Conservation (phyloP, 2,888 invertebrate species). For the Xestia ashworthii region DNA sequence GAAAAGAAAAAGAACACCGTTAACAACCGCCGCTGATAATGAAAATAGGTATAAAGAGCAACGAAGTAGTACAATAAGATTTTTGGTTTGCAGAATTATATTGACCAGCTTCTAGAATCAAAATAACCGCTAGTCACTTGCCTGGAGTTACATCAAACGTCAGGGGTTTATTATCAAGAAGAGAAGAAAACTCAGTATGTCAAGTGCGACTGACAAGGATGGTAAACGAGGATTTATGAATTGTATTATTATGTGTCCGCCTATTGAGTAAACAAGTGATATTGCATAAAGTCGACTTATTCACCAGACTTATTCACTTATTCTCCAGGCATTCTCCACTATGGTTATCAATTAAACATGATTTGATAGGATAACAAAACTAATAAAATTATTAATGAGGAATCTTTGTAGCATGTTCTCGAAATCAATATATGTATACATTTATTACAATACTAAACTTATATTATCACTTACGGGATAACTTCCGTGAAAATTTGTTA, state of each 20-base stretch:
- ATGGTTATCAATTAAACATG: neutral
- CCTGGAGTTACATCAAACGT: too few relatives aligned
- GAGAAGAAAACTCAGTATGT: neutral
- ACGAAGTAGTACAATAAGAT: neutral
- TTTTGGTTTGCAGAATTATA: neutral
- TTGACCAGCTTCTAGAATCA: neutral
- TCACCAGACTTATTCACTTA: too few relatives aligned
- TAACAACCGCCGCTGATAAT: too few relatives aligned
- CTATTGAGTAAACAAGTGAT: neutral
- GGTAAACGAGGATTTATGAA: neutral
- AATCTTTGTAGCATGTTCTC: neutral
- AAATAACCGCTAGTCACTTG: neutral
- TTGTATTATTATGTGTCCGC: neutral
- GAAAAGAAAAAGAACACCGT: neutral
- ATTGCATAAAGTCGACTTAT: too few relatives aligned
- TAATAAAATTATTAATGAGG: neutral
- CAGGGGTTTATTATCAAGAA: too few relatives aligned
- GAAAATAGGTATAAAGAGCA: neutral
- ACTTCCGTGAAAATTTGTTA: too few relatives aligned
- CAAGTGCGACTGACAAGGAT: neutral
- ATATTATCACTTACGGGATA: too few relatives aligned
- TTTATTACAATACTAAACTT: too few relatives aligned
- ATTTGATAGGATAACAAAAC: neutral
- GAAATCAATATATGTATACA: neutral
- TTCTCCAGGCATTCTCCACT: neutral